Base-by-base conservation (phyloP, 2,888 invertebrate genomes). In the Bellardia pandia region DNA sequence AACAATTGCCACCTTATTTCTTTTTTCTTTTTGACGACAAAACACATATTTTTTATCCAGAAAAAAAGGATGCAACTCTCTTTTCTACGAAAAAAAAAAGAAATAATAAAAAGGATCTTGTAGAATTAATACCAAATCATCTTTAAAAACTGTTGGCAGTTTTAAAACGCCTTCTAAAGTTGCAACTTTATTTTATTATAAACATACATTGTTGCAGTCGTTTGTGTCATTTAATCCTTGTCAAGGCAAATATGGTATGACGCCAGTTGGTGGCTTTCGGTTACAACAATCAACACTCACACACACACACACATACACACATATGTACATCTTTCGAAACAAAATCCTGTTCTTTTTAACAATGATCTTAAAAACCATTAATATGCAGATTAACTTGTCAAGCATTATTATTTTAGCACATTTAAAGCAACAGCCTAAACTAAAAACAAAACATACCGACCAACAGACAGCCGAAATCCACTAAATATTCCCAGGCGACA, bases 371-470 rank as follows among this genome's bases (percentile, higher is more conserved):
- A 85, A 86, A 66, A 82, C 71, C 81, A 87, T 85, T 87, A 87
- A 87, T 81, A 87, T 81, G 78, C 85, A 78, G 87, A 87, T 87
- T 87, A 87, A 87, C 81, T 85, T 85, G 87, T 82, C 78, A 85
- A 81, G 75, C 86, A 85, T 58, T 74, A 79, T 84, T 87, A 78
- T 85, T 85, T 87, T 87, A 87, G 84, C 87, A 87, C 84, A 81
- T 85, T 87, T 80, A 64, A 62, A 60, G 51, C 60, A 66, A 71
- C 58, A 68, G 11, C 16, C 45, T 23, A 23, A 74, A 66, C 45
- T 66, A 74, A 74, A 8, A 60, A 33, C 16, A 14, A 37, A 76
- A 40, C 33, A 3, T 14, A 51, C 51, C 62, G 71, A 72, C 23
- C 77, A 23, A 62, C 69, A 76, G 48, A 4, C 33, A 56, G n/a